Evolutionary conservation across 2,888 invertebrate species (phyloP).

Genomic region (Drepanosiphum platanoidis): DNA sequence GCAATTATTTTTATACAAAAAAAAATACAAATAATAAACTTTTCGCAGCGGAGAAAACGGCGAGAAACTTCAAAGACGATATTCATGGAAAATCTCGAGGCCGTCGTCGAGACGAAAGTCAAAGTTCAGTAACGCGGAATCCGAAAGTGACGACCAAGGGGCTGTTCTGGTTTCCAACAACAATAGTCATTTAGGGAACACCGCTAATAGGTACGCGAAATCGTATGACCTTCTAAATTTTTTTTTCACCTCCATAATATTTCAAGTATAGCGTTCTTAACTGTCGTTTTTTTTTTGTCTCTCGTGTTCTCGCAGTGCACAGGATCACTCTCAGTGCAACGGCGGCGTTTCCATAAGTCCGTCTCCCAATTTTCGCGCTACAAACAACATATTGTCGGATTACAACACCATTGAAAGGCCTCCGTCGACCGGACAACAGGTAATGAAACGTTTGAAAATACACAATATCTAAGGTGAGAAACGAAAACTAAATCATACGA

Average conservation of each 20-base stretch:
- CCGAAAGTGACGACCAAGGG: slow-evolving; percentile 69
- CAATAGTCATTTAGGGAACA: slow-evolving; percentile 67
- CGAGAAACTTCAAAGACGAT: slow-evolving; percentile 69
- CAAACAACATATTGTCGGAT: slow-evolving; percentile 67
- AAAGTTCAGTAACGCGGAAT: slow-evolving; percentile 65
- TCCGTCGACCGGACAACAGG: slow-evolving; percentile 37
- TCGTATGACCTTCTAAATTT: background rate
- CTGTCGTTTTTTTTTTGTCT: background rate
- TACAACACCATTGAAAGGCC: slow-evolving; percentile 38
- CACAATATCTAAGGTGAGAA: no score
- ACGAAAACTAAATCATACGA: no score
- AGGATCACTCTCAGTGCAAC: slow-evolving; percentile 80
- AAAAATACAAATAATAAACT: background rate
- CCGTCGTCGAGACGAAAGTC: slow-evolving; percentile 78
- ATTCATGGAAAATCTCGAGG: slow-evolving; percentile 80
- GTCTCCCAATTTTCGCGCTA: slow-evolving; percentile 44
- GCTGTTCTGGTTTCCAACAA: slow-evolving; percentile 68
- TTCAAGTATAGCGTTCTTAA: no score
- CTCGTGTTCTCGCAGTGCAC: slow-evolving; percentile 70
- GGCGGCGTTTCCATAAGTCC: slow-evolving; percentile 68
- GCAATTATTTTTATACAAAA: background rate
- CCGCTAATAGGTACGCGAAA: slow-evolving; percentile 64
- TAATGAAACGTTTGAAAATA: background rate
- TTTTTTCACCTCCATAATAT: background rate
- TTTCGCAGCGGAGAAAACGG: slow-evolving; percentile 36